Evolutionary conservation across 2,888 invertebrate genomes (phyloP).

Genomic region (Drosophila formosana): DNA sequence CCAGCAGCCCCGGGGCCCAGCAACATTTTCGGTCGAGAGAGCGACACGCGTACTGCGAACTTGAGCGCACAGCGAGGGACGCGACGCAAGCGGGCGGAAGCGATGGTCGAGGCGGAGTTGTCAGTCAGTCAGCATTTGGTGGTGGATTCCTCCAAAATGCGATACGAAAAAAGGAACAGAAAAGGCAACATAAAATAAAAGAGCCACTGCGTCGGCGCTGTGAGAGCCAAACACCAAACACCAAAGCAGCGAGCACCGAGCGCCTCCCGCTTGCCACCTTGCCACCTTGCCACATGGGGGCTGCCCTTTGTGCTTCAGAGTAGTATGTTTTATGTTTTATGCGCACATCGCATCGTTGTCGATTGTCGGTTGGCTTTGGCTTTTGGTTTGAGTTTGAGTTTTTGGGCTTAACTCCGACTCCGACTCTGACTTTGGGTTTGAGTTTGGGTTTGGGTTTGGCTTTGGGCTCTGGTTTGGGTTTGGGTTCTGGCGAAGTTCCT

Average conservation of each 20-base stretch:
- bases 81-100: constrained; percentile 12
- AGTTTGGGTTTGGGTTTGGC: constrained; percentile 2
- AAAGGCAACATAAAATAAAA: not conserved
- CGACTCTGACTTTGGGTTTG: constrained; percentile 11
- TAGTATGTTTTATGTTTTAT: constrained; percentile 54
- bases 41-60: constrained; percentile 72
- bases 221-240: constrained; percentile 42
- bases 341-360: constrained; percentile 33
- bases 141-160: constrained; percentile 45
- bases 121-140: constrained; percentile 43
- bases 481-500: constrained; percentile 1
- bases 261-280: constrained; percentile 33
- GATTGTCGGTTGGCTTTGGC: constrained; percentile 9
- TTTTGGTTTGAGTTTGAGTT: constrained; percentile 2
- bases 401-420: constrained; percentile 7
- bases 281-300: constrained; percentile 8
- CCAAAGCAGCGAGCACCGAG: not conserved
- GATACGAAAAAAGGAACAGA: not conserved
- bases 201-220: constrained; percentile 69
- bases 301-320: constrained; percentile 44
- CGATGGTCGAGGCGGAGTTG: constrained; percentile 63
- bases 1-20: constrained; percentile 7
- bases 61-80: constrained; percentile 9
- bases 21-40: constrained; percentile 53
- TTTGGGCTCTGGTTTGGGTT: not conserved